Conservation (phyloP, 2,113 vertebrate species). For the Helogale parvula region DNA sequence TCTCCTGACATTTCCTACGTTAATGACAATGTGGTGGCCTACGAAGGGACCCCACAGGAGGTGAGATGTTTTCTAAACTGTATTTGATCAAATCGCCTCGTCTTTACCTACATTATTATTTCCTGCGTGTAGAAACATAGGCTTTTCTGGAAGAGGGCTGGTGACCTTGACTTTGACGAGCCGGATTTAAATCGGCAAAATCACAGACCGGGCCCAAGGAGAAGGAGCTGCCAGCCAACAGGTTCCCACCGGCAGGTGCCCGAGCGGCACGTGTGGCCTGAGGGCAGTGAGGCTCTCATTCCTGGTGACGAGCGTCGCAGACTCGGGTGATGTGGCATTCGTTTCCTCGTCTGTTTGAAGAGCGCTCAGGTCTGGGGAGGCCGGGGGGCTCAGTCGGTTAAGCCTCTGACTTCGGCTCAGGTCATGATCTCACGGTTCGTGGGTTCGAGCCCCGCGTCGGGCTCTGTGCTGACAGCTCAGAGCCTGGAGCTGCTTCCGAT, state of each 20-base stretch:
- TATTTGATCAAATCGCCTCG: not conserved
- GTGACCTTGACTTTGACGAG: not conserved
- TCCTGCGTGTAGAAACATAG: not conserved
- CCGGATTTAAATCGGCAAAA: not conserved
- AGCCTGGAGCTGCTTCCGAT: too few relatives aligned
- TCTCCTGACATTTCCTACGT: rapidly evolving
- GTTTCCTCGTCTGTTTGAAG: not conserved
- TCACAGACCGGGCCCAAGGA: rapidly evolving
- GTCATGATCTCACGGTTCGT: too few relatives aligned
- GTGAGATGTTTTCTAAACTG: not conserved
- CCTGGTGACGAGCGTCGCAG: not conserved
- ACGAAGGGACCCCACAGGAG: not conserved
- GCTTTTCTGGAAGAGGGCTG: not conserved
- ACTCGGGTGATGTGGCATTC: rapidly evolving
- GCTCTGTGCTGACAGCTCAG: too few relatives aligned
- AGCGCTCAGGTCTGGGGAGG: too few relatives aligned
- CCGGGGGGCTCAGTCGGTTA: too few relatives aligned
- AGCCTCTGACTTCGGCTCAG: too few relatives aligned
- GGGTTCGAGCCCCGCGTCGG: too few relatives aligned
- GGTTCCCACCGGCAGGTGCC: rapidly evolving
- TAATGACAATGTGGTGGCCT: not conserved
- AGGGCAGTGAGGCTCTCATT: not conserved
- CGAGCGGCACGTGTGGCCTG: rapidly evolving
- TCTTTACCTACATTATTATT: not conserved
- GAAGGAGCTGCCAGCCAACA: not conserved